phyloP scores from a whole-genome alignment of 2,888 invertebrate species.

The Uloborus plumipes region DNA sequence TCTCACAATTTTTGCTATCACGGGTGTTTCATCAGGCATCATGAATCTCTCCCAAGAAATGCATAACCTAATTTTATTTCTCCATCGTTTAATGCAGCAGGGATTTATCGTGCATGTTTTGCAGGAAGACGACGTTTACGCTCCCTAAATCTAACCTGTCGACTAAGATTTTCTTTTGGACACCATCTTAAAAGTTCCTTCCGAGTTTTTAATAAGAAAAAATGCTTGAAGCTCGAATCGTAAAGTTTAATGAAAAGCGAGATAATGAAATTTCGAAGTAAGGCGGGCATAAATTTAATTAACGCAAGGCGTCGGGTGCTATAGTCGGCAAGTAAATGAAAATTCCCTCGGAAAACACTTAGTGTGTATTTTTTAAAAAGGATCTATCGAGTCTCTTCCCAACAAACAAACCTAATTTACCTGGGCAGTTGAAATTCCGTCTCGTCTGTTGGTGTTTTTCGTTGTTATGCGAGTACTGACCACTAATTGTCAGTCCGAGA shows the following conservation, averaged over 20 bases:
- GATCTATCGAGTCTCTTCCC: slow-evolving; percentile 14
- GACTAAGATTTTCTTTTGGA: background rate
- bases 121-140: background rate
- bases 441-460: too few relatives aligned
- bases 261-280: slow-evolving; percentile 39
- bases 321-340: slow-evolving; percentile 14
- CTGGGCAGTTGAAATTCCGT: too few relatives aligned
- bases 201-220: slow-evolving; percentile 31
- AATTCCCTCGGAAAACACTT: slow-evolving; percentile 27
- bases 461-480: too few relatives aligned
- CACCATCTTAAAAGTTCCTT: slow-evolving; percentile 12
- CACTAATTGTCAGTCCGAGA: too few relatives aligned
- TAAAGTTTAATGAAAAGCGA: slow-evolving; percentile 29
- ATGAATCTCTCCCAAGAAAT: too few relatives aligned
- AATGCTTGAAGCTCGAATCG: slow-evolving; percentile 6
- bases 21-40: too few relatives aligned
- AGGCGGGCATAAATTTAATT: slow-evolving; percentile 36
- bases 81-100: too few relatives aligned
- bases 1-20: too few relatives aligned
- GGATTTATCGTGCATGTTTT: too few relatives aligned
- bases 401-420: too few relatives aligned
- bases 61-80: too few relatives aligned
- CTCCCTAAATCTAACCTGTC: slow-evolving; percentile 26
- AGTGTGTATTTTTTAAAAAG: slow-evolving; percentile 20
- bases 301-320: slow-evolving; percentile 11